Base-by-base conservation (phyloP, 2,113 vertebrate species). In the Lophius piscatorius region DNA sequence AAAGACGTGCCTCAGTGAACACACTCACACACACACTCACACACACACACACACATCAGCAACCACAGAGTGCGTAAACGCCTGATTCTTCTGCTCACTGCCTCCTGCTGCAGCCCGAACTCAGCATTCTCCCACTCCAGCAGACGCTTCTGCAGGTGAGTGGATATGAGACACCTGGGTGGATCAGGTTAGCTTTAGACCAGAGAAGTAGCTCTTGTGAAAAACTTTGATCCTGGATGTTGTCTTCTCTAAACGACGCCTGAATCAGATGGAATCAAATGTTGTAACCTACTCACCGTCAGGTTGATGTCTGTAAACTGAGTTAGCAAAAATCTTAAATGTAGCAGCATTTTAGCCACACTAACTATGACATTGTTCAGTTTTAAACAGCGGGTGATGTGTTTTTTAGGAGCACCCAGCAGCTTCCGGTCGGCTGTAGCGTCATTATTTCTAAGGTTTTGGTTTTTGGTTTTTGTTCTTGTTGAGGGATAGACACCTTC, bases 301-400 rank as follows among this genome's bases (percentile, higher is more conserved):
- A 51, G 39, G 11, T 1, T 2, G 33, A 18, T 29, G 14, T 18
- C 31, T 21, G 34, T 49, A 7, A 56, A 38, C 18, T 17, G 8
- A n/a, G n/a, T n/a, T 24, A 34, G 9, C 35, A 42, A 66, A 58
- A 41, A n/a, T 34, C 13, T 34, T 12, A 10, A 31, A 71, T 86
- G 86, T 88, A 88, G 86, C 86, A 82, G 21, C 14, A 3, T 42
- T 17, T 51, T 47, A 63, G 35, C 9, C 45, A 36, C 17, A 50
- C 12, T 23, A 49, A 35, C 24, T 26, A 9, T 41, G 2, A 4
- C 33, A 12, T 33, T 39, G 18, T 14, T 3, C 21, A 39, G 13
- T 56, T 38, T 21, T 38, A 50, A 46, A 55, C 48, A 66, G 41
- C 58, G 40, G 48, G 16, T 28, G 35, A 24, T 23, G 50, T 35